A percentile compares a stretch with the other conserved stretches of the same genome.
phyloP scores from a whole-genome alignment of 92 coral and sea anemone genomes.

The Isaurus tuberculatus region DNA sequence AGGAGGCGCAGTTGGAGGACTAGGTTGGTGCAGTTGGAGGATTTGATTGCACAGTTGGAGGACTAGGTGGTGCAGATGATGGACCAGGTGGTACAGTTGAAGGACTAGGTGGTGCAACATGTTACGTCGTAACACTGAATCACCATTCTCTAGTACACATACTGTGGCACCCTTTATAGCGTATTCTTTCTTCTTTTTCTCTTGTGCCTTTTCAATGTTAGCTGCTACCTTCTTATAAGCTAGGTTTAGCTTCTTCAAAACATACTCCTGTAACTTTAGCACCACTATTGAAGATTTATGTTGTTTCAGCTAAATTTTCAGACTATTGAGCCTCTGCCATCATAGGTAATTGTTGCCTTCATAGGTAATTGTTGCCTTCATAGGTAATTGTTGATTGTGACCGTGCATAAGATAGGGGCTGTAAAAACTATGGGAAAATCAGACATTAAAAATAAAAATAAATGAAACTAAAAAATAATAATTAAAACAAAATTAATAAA shows the following conservation, averaged over 20 bases:
- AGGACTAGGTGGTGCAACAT: slow-evolving; percentile 30
- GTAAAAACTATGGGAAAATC: neutral
- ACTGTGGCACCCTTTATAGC: neutral
- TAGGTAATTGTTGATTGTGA: slow-evolving; percentile 58
- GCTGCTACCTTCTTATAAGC: neutral
- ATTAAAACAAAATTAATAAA: too few relatives aligned
- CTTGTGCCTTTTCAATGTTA: slow-evolving; percentile 45
- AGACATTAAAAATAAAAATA: too few relatives aligned
- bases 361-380: slow-evolving; percentile 67
- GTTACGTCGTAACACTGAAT: slow-evolving; percentile 32
- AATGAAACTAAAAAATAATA: too few relatives aligned
- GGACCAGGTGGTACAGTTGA: too few relatives aligned
- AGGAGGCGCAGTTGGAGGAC: neutral
- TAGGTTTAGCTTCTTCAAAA: neutral
- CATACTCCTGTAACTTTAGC: neutral
- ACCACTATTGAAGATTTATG: neutral
- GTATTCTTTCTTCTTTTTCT: slow-evolving; percentile 26
- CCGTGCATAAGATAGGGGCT: slow-evolving; percentile 76
- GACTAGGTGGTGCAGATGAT: neutral
- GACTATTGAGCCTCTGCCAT: slow-evolving; percentile 46
- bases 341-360: slow-evolving; percentile 62
- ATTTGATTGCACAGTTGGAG: neutral
- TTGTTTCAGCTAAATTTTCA: neutral
- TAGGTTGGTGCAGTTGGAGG: neutral
- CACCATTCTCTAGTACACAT: slow-evolving; percentile 6